Evolutionary conservation across 2,113 vertebrate genomes (phyloP).

Genomic region (Rallus limicola): DNA sequence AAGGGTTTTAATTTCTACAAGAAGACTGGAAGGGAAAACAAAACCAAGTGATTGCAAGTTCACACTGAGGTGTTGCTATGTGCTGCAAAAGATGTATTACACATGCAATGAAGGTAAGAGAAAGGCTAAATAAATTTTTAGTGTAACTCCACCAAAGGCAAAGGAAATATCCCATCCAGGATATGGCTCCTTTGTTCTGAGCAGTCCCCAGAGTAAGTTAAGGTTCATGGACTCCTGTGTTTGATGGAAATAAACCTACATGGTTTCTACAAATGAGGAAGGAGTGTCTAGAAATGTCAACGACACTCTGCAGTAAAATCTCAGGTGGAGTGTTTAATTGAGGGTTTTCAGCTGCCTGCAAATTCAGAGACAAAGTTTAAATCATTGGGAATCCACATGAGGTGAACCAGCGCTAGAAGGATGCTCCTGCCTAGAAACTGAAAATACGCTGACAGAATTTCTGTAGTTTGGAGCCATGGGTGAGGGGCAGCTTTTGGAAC

Average conservation of each 20-base stretch:
- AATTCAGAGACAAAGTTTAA: conserved; percentile 24
- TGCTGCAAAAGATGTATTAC: not conserved
- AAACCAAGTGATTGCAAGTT: not conserved
- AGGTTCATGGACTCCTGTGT: not conserved
- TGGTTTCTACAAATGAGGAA: conserved; percentile 2
- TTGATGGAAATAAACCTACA: conserved; percentile 31
- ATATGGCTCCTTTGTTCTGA: not conserved
- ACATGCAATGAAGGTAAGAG: not conserved
- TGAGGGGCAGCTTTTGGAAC: not conserved
- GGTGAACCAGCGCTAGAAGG: not conserved
- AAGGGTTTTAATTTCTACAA: not conserved
- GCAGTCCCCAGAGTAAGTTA: not conserved
- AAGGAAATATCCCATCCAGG: not conserved
- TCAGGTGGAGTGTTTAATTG: conserved; percentile 49
- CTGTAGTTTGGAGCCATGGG: not conserved
- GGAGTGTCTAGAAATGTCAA: conserved; percentile 52
- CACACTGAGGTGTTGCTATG: not conserved
- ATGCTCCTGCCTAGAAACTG: not conserved
- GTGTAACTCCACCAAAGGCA: not conserved
- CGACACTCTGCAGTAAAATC: conserved; percentile 18
- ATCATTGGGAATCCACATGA: not conserved
- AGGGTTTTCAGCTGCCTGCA: conserved; percentile 9
- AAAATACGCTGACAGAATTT: not conserved
- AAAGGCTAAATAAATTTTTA: not conserved
- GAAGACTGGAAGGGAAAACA: not conserved